These are phyloP conservation scores for Drosophila ustulata DNA, from an alignment of 2,888 invertebrate species.

Conservation along the genomic window DNA sequence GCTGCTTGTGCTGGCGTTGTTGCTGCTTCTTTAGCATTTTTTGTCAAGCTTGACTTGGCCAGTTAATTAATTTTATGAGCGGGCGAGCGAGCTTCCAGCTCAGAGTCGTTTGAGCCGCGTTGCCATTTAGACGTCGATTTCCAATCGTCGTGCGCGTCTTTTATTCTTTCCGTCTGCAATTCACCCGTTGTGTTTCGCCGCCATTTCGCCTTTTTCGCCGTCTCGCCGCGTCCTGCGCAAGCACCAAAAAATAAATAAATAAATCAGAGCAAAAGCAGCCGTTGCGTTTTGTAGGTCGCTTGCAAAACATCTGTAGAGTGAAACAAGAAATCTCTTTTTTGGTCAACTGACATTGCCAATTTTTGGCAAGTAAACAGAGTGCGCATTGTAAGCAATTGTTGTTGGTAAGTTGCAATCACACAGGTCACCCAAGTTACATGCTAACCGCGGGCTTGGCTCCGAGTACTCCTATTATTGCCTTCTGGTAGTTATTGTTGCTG, in stretches of 20 bases:
- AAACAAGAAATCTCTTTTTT: conserved; percentile 55
- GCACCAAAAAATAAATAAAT: neutral
- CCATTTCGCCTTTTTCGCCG: conserved; percentile 10
- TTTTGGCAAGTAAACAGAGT: conserved; percentile 41
- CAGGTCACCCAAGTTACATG: conserved; percentile 42
- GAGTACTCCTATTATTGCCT: conserved; percentile 9
- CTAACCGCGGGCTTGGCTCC: conserved; percentile 3
- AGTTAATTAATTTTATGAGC: conserved; percentile 74
- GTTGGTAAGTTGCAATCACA: conserved; percentile 58
- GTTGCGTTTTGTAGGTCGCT: conserved; percentile 36
- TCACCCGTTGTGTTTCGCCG: conserved; percentile 11
- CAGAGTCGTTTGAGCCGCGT: conserved; percentile 70
- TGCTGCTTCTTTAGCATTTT: conserved; percentile 32
- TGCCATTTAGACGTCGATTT: conserved; percentile 70
- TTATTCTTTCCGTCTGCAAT: neutral
- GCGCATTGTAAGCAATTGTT: conserved; percentile 57
- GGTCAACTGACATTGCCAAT: conserved; percentile 34
- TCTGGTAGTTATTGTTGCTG: conserved; percentile 21
- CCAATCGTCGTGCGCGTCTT: conserved; percentile 27
- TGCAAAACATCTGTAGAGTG: conserved; percentile 61
- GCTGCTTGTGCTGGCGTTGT: conserved; percentile 7
- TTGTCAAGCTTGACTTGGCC: conserved; percentile 74
- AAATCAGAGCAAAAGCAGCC: conserved; percentile 18
- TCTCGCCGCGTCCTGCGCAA: conserved; percentile 47
- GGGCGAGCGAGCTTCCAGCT: conserved; percentile 47